Conservation (phyloP, 2,888 invertebrate genomes). For the Pammene fasciana region DNA sequence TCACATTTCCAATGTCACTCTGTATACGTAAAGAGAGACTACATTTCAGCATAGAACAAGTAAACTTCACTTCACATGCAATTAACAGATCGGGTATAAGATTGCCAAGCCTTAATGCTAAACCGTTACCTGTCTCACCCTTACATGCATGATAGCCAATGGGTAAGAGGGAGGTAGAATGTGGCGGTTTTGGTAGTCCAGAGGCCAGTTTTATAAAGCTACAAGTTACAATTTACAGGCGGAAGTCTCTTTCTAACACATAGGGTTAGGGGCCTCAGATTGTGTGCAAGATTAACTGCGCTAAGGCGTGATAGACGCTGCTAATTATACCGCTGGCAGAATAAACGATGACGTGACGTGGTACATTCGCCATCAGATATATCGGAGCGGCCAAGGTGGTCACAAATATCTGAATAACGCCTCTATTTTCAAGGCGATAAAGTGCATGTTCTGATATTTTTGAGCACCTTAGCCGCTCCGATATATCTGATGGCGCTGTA, state of each 20-base stretch:
- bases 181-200: not conserved
- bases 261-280: no score
- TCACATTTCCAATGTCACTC: not conserved
- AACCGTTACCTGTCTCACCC: not conserved
- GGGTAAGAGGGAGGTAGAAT: not conserved
- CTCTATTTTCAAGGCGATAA: no score
- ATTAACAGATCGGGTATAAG: slow-evolving; percentile 25
- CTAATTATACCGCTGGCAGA: slow-evolving; percentile 9
- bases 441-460: no score
- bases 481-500: no score
- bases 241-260: no score
- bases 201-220: no score
- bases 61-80: slow-evolving; percentile 12
- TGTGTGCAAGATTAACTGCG: slow-evolving; percentile 18
- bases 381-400: no score
- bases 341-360: slow-evolving; percentile 4
- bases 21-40: not conserved
- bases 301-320: slow-evolving; percentile 10
- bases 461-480: no score
- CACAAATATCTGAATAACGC: no score
- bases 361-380: no score
- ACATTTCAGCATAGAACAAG: not conserved
- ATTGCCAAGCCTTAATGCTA: slow-evolving; percentile 16
- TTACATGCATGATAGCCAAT: not conserved
- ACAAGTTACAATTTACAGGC: no score